Conservation (phyloP, 2,113 vertebrate species). For the Tyrannus savana region DNA sequence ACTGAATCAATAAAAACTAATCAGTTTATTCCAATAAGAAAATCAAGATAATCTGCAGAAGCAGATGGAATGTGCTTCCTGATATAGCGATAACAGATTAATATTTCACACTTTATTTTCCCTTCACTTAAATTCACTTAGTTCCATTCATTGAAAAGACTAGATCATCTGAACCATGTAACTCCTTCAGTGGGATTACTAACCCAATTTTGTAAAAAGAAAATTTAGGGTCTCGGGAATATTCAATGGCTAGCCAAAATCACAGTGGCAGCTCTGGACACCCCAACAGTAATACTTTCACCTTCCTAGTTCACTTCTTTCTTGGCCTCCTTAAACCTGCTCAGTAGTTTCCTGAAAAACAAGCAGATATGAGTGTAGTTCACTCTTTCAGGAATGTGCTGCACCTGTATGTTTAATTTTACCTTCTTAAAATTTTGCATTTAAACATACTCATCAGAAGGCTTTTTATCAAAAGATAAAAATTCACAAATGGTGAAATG, state of each 20-base stretch:
- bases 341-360: not conserved
- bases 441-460: not conserved
- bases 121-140: not conserved
- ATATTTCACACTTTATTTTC: not conserved
- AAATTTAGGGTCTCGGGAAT: not conserved
- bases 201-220: not conserved
- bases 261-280: not conserved
- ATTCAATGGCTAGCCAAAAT: not conserved
- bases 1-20: not conserved
- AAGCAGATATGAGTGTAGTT: not conserved
- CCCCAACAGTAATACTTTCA: not conserved
- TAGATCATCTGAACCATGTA: not conserved
- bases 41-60: not conserved
- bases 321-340: not conserved
- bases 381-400: not conserved
- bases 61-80: not conserved
- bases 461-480: not conserved
- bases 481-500: no score
- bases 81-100: not conserved
- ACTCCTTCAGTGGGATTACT: not conserved
- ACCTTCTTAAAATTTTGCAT: not conserved
- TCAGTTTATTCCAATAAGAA: not conserved
- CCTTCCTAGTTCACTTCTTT: not conserved
- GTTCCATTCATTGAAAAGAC: not conserved
- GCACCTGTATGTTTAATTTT: not conserved